These are phyloP conservation scores for Rapana venosa DNA, from an alignment of 2,888 invertebrate genomes.

Conservation along the genomic window DNA sequence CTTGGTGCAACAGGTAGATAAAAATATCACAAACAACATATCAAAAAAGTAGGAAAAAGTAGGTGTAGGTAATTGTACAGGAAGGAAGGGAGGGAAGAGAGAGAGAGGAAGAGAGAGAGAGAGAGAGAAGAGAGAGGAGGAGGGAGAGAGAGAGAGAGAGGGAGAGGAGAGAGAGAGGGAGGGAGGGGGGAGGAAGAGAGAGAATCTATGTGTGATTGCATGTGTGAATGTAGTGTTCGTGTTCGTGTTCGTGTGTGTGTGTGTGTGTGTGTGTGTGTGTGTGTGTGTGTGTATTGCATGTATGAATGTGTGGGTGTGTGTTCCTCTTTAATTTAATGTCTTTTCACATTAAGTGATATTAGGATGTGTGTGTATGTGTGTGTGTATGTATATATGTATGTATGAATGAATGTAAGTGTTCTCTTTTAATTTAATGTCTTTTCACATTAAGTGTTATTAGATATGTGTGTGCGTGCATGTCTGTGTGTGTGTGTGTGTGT, in stretches of 20 bases:
- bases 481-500: no score
- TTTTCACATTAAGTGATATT: no score
- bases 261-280: background rate
- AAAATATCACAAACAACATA: no score
- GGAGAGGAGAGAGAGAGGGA: background rate
- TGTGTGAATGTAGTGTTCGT: background rate
- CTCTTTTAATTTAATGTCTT: no score
- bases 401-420: background rate
- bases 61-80: no score
- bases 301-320: background rate
- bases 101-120: conserved; percentile 34
- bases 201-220: background rate
- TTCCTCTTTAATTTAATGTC: no score
- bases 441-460: no score
- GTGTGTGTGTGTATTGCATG: background rate
- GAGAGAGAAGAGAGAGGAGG: conserved; percentile 1
- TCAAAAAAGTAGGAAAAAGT: no score
- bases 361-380: background rate
- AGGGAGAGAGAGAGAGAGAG: background rate
- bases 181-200: conserved; percentile 6
- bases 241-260: no score
- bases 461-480: background rate
- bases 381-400: background rate
- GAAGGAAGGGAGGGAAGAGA: background rate
- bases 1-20: no score